phyloP scores from a whole-genome alignment of 2,797 vertebrate species.

The Petrocephalus sullivani region DNA sequence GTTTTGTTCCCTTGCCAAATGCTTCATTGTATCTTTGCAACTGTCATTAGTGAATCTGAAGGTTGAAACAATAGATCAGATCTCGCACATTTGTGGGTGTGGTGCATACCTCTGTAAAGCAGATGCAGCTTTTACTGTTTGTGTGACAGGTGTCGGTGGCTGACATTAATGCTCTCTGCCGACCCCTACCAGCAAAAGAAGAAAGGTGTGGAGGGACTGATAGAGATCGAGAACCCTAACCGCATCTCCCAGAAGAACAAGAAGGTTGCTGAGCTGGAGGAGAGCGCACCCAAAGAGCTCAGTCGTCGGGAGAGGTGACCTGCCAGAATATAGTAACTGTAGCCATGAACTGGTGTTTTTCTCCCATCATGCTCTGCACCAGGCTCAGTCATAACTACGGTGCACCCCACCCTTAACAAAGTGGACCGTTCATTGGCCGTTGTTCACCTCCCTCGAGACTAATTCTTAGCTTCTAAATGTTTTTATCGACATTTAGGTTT shows the following conservation, averaged over 20 bases:
- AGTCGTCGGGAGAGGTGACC: constrained; percentile 67
- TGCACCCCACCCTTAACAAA: neutral
- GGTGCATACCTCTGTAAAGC: neutral
- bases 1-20: neutral
- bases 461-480: neutral
- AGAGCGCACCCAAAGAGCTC: constrained; percentile 60
- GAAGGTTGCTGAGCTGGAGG: constrained; percentile 64
- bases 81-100: neutral
- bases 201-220: constrained; percentile 68
- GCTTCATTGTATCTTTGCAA: neutral
- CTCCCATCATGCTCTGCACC: neutral
- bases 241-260: constrained; percentile 68
- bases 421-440: neutral
- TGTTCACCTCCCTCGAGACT: neutral
- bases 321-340: neutral
- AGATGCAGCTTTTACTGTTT: neutral
- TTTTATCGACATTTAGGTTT: neutral
- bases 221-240: constrained; percentile 76
- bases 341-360: neutral
- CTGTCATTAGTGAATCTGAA: neutral
- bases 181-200: constrained; percentile 53
- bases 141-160: neutral
- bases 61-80: neutral
- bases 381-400: neutral
- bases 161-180: neutral